These are phyloP conservation scores for Acronicta aceris DNA, from an alignment of 2,888 invertebrate species.

Conservation along the genomic window DNA sequence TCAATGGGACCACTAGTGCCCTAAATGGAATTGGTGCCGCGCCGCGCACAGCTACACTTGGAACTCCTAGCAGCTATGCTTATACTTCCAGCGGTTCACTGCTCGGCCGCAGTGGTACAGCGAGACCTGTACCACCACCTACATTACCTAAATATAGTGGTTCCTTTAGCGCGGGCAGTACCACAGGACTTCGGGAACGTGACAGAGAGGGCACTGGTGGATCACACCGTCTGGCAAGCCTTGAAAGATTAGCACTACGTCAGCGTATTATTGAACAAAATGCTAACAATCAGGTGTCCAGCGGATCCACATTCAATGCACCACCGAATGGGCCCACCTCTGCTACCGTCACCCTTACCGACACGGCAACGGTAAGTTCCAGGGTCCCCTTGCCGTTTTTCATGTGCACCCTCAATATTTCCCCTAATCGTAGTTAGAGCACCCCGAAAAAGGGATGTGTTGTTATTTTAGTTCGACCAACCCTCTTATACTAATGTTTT, in stretches of 20 bases:
- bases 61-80: constrained; percentile 90
- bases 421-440: constrained; percentile 83
- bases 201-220: constrained; percentile 92
- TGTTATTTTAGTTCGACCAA: constrained; percentile 77
- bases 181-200: constrained; percentile 90
- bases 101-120: constrained; percentile 90
- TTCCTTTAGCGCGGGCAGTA: constrained; percentile 93
- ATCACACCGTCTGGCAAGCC: constrained; percentile 94
- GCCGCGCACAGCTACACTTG: constrained; percentile 85
- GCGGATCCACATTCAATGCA: constrained; percentile 64
- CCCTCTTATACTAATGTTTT: constrained; percentile 53
- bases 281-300: constrained; percentile 86
- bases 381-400: constrained; percentile 70
- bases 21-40: constrained; percentile 84
- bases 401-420: constrained; percentile 82
- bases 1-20: constrained; percentile 84
- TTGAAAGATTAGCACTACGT: constrained; percentile 94
- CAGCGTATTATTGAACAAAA: constrained; percentile 94
- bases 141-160: constrained; percentile 94
- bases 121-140: constrained; percentile 93
- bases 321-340: constrained; percentile 81
- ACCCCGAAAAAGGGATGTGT: constrained; percentile 81
- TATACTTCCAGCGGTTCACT: constrained; percentile 91
- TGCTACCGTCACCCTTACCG: constrained; percentile 87
- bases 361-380: constrained; percentile 89